Conservation (phyloP, 2,888 invertebrate genomes). For the Metallyticus violacea region DNA sequence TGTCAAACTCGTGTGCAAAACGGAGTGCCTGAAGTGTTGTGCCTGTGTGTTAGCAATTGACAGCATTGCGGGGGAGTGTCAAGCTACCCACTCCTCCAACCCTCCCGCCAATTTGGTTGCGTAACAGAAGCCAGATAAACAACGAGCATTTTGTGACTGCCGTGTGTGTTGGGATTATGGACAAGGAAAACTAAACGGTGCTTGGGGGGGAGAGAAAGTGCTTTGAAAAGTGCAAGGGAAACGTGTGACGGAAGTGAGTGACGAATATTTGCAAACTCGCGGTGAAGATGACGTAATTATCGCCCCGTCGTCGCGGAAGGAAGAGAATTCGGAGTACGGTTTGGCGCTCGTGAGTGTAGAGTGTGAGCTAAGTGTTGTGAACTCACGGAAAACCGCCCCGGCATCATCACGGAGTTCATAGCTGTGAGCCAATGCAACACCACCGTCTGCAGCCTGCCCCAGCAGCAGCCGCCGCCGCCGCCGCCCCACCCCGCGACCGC, state of each 20-base stretch:
- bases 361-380: not conserved
- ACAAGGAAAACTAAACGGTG: not conserved
- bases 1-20: not conserved
- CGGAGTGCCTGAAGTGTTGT: not conserved
- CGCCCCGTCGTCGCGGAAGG: not conserved
- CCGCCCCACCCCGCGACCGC: too few relatives aligned
- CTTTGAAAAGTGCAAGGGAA: not conserved
- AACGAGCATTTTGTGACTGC: too few relatives aligned
- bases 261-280: not conserved
- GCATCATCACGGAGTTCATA: conserved; percentile 26
- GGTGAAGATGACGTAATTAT: not conserved
- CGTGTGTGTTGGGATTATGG: not conserved
- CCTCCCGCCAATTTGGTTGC: not conserved
- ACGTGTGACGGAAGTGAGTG: not conserved
- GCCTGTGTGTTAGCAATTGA: not conserved
- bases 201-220: not conserved
- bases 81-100: not conserved
- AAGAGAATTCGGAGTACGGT: not conserved
- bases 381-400: not conserved
- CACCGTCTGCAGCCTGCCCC: conserved; percentile 16
- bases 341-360: conserved; percentile 8
- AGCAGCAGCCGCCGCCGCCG: conserved; percentile 13
- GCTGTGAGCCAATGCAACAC: conserved; percentile 24
- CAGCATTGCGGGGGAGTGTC: too few relatives aligned
- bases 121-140: not conserved